Base-by-base conservation (phyloP, 1,140 invertebrate species). In the Eubasilissa regina region DNA sequence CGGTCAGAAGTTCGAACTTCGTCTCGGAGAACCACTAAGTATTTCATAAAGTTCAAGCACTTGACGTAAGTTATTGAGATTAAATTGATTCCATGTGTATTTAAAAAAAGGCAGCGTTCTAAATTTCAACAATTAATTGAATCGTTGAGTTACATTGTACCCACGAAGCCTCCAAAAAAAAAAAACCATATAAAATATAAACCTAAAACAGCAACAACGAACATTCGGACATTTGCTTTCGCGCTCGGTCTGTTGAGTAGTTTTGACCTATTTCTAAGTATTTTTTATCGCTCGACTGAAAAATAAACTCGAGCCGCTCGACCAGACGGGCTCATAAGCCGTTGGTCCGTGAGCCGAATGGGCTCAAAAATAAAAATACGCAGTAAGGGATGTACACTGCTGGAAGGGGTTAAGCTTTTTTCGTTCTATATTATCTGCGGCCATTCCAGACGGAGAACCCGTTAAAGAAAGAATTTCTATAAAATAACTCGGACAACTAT, bases 181-280 rank as follows among this genome's bases (percentile, higher is more conserved):
- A n/a, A n/a, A n/a, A n/a, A n/a, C n/a, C n/a, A n/a, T n/a, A n/a
- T n/a, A n/a, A n/a, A n/a, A n/a, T n/a, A n/a, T n/a, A n/a, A n/a
- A n/a, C n/a, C n/a, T n/a, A n/a, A n/a, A n/a, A n/a, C 25, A 35
- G 1, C 25, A 35, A 1, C 25, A 6, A 6, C 25, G 25, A 6
- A 58, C 55, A 25, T 62, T 62, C 60, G 19, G 60, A 62, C 60
- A 62, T 25, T 62, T 21, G 55, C 9, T 13, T 25, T 62, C 43
- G 9, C 44, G 17, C 44, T 45, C 45, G 15, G 51, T 15, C 72
- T 25, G 55, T 55, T 74, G 48, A 74, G 6, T 74, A 60, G 72
- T 81, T 78, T 78, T 81, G 80, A 78, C 80, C 80, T 76, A 78
- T 81, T 81, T 81, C 70, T 44, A 70, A 75, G 70, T 70, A 78